A percentile compares a stretch with the other conserved stretches of the same genome.
phyloP scores from a whole-genome alignment of 2,113 vertebrate genomes.

The Apodemus sylvaticus region DNA sequence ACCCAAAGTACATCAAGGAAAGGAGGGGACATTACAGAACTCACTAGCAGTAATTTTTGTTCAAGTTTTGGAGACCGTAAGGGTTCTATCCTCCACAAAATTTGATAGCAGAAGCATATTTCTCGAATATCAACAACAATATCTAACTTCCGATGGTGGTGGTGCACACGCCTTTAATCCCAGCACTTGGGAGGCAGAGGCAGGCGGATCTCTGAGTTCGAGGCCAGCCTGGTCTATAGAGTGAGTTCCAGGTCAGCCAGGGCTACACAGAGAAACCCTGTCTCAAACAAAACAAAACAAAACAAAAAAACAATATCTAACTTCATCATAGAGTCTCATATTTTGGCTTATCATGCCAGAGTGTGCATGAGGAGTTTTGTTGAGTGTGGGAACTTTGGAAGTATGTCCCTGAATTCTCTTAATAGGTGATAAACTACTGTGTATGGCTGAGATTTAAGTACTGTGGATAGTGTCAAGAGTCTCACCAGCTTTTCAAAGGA shows the following conservation, averaged over 20 bases:
- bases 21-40: background rate
- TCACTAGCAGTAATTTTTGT: background rate
- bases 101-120: background rate
- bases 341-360: background rate
- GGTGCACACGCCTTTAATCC: too few relatives aligned
- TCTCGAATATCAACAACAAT: background rate
- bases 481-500: background rate
- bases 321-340: background rate
- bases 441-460: background rate
- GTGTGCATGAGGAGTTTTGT: background rate
- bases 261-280: too few relatives aligned
- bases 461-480: background rate
- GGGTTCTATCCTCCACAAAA: background rate
- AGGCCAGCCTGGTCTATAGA: too few relatives aligned
- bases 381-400: fast-evolving
- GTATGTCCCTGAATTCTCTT: background rate
- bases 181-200: too few relatives aligned
- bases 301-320: background rate
- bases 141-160: background rate
- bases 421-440: background rate
- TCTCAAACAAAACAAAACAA: too few relatives aligned
- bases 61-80: background rate
- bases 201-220: too few relatives aligned
- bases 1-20: background rate
- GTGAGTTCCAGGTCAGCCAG: too few relatives aligned